A percentile compares a stretch with the other conserved stretches of the same genome.
Evolutionary conservation across 2,113 vertebrate genomes (phyloP).

Genomic region (Anseranas semipalmata): DNA sequence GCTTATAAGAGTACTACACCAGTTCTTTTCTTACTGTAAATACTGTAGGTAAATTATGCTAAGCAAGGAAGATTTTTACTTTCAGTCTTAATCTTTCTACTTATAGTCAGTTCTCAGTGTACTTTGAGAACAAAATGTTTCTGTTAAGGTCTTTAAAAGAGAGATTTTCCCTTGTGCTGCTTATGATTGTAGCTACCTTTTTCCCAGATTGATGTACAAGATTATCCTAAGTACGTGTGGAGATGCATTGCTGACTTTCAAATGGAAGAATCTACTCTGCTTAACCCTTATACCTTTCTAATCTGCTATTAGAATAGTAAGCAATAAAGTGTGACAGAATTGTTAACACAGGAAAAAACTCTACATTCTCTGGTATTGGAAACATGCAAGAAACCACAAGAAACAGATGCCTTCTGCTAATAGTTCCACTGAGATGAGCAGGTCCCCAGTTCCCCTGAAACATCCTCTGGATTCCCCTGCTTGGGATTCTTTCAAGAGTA

Average conservation of each 20-base stretch:
- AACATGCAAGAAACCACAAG: background rate
- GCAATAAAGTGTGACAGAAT: background rate
- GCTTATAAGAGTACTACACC: background rate
- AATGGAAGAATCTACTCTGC: background rate
- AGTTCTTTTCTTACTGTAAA: background rate
- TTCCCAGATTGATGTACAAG: accelerated
- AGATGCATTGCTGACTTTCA: background rate
- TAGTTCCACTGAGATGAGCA: background rate
- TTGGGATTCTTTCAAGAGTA: background rate
- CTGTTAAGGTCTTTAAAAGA: background rate
- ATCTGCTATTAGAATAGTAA: background rate
- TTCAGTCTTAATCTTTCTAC: background rate
- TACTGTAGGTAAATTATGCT: background rate
- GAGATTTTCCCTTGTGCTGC: background rate
- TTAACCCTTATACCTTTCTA: background rate
- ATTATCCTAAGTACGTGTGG: background rate
- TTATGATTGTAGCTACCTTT: background rate
- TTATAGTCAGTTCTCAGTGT: background rate
- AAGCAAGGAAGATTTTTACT: background rate
- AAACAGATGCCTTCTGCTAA: background rate
- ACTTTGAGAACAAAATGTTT: background rate
- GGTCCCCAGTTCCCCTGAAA: background rate
- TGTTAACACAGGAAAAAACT: background rate
- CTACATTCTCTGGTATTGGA: background rate
- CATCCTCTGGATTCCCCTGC: accelerated